phyloP scores from a whole-genome alignment of 1,140 invertebrate species.

The Drosophila arawakana region DNA sequence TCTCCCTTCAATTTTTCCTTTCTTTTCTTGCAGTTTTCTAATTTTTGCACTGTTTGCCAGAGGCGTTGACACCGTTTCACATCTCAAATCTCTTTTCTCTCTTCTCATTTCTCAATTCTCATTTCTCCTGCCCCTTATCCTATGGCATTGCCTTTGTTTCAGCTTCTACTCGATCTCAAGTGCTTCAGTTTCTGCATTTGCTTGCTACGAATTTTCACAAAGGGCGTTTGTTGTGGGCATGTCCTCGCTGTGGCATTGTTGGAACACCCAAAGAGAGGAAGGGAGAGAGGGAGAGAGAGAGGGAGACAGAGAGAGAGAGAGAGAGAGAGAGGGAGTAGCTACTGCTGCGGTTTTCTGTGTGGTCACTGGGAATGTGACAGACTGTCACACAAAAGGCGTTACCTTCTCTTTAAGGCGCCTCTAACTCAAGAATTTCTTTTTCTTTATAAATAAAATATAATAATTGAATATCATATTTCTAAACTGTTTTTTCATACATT shows the following conservation, averaged over 20 bases:
- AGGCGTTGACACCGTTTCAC: slow-evolving; percentile 44
- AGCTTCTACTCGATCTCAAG: slow-evolving; percentile 14
- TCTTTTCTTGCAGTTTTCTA: neutral
- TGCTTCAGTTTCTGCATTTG: neutral
- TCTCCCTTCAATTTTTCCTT: neutral
- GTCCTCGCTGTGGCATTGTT: neutral
- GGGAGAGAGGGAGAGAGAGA: no score
- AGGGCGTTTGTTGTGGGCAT: slow-evolving; percentile 30
- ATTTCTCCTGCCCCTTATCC: neutral
- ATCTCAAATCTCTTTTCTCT: neutral
- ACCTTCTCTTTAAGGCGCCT: neutral
- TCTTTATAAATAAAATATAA: neutral
- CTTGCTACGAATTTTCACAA: neutral
- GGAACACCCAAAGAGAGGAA: neutral
- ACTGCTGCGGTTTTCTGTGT: neutral
- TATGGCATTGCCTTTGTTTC: slow-evolving; percentile 2
- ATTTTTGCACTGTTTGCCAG: slow-evolving; percentile 21
- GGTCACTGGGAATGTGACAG: neutral
- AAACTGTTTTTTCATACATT: no score
- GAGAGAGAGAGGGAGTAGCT: neutral
- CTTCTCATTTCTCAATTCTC: neutral
- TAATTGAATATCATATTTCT: no score
- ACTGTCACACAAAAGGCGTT: slow-evolving; percentile 1
- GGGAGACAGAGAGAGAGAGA: no score
- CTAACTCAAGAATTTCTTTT: neutral